Evolutionary conservation across 2,888 invertebrate species (phyloP), one percentile per base, ranked within the genome.

Genomic region (Eupithecia inturbata): DNA sequence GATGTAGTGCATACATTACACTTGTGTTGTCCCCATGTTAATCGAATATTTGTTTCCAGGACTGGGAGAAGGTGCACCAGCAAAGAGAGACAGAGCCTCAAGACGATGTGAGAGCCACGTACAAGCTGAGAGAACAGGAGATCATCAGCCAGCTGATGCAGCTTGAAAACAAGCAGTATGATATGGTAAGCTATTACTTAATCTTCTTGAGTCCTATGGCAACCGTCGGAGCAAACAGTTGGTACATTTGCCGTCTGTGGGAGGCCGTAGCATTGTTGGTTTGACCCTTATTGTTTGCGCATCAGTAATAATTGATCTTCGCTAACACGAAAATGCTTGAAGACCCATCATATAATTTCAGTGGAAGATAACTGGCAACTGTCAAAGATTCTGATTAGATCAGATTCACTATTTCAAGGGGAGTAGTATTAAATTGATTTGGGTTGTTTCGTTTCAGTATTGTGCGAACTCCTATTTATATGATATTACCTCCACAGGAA

Each of bases 71-170:
- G 63, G 86, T 95, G 0, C 91, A 91, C 14, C 81, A 83, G 1
- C 89, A 93, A 75, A 89, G 88, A 10, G 95, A 95, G 70, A 82
- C 84, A 3, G 94, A 91, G 74, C 88, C 89, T 5, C 92, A 92
- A 16, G 95, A 93, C 66, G 95, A 94, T 5, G 82, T 91, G 77
- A 89, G 91, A 0, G 87, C 92, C 1, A 84, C 89, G 82, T 91
- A 95, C 82, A 91, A 92, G 80, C 87, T 92, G 62, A 84, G 93
- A 0, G 95, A 96, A 74, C 95, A 95, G 80, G 95, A 95, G 85
- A 91, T 96, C 78, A 87, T 95, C 63, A 96, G 95, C 71, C 95
- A 95, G 76, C 92, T 96, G 68, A 93, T 96, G 91, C 95, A 96
- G 83, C 86, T 95, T 1, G 96, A 96, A 83, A 95, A 94, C 82